These are phyloP conservation scores for Hydrozoanthus tunicans DNA, from an alignment of 64 coral and sea anemone species.

Conservation along the genomic window DNA sequence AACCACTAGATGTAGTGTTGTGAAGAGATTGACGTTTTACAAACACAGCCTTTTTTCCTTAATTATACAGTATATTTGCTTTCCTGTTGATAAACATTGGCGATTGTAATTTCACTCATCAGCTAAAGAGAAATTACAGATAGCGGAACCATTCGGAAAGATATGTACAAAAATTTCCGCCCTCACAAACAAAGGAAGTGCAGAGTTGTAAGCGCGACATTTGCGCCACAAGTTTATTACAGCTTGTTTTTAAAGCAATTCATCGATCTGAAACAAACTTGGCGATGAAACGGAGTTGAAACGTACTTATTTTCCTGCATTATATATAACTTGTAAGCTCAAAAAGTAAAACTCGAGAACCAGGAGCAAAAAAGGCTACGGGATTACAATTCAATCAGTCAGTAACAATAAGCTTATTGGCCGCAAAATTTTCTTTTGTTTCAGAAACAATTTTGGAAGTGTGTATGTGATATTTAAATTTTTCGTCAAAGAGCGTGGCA, in stretches of 20 bases:
- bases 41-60: background rate
- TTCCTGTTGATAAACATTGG: background rate
- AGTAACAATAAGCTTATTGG: background rate
- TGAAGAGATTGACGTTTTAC: background rate
- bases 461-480: constrained; percentile 13
- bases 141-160: background rate
- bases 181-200: background rate
- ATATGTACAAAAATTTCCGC: constrained; percentile 8
- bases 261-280: too few species aligned
- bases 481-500: constrained; percentile 18
- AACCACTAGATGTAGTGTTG: too few species aligned
- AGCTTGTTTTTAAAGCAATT: background rate
- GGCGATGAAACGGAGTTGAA: too few species aligned
- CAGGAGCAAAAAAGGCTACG: background rate
- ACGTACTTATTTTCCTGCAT: too few species aligned
- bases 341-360: background rate
- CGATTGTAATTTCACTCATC: background rate
- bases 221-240: background rate
- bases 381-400: background rate
- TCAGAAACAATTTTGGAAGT: constrained; percentile 9
- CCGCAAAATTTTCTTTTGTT: background rate
- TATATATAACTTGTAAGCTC: background rate
- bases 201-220: background rate
- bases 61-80: background rate
- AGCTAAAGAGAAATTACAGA: background rate